Conservation (phyloP, 2,797 vertebrate genomes). For the Melanogrammus aeglefinus region DNA sequence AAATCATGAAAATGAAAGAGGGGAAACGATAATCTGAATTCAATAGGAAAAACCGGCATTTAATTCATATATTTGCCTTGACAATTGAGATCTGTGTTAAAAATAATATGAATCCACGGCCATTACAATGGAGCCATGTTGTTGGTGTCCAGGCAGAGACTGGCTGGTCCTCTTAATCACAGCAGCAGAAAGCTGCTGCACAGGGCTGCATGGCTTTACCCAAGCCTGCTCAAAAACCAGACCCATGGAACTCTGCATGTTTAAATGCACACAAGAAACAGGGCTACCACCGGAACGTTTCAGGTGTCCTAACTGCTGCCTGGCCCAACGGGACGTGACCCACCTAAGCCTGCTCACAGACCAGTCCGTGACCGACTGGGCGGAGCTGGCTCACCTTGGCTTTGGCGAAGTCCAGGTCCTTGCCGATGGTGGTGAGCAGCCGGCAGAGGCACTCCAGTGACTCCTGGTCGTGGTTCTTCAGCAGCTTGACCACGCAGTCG, state of each 20-base stretch:
- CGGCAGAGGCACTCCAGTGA: conserved; percentile 95
- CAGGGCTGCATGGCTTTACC: neutral
- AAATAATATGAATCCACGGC: no score
- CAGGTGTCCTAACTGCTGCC: neutral
- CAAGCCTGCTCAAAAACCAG: neutral
- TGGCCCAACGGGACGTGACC: neutral
- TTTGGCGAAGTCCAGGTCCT: conserved; percentile 96
- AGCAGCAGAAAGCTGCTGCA: neutral
- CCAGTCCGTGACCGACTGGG: neutral
- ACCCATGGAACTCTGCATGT: neutral
- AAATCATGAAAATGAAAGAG: neutral
- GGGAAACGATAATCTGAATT: neutral
- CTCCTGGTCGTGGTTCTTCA: conserved; percentile 95
- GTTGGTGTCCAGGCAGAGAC: neutral
- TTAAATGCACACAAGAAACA: no score
- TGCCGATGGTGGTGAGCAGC: conserved; percentile 94
- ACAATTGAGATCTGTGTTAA: neutral
- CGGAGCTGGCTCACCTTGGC: conserved; percentile 82
- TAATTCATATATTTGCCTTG: neutral
- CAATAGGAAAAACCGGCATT: neutral
- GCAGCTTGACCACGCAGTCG: conserved; percentile 94
- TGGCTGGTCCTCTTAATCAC: neutral
- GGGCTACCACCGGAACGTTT: neutral
- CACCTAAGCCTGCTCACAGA: neutral
- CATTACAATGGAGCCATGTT: neutral